Evolutionary conservation across 2,888 invertebrate genomes (phyloP).

Genomic region (Philonicus albiceps): DNA sequence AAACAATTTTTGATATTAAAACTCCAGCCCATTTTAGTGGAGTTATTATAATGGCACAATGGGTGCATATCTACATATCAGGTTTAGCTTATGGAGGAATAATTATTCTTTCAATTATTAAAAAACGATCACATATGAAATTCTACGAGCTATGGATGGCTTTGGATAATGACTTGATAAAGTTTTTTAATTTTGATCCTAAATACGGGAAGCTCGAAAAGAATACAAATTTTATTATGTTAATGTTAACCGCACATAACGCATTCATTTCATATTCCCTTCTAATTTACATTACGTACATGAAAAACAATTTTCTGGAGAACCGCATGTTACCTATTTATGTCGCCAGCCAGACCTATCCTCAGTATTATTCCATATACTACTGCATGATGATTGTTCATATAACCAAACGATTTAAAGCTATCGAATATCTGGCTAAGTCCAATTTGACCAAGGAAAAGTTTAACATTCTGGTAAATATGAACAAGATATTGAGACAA

Average conservation of each 20-base stretch:
- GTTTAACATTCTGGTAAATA: background rate
- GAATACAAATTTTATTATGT: background rate
- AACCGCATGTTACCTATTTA: background rate
- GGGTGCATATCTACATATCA: background rate
- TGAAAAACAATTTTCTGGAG: background rate
- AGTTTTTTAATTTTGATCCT: background rate
- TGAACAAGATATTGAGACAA: background rate
- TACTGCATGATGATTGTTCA: background rate
- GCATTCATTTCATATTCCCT: background rate
- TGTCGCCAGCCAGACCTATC: background rate
- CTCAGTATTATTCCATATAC: background rate
- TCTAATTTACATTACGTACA: background rate
- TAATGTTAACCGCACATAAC: background rate
- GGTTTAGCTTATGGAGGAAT: background rate
- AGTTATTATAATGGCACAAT: background rate
- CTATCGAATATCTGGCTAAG: background rate
- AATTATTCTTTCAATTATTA: background rate
- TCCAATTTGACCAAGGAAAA: background rate
- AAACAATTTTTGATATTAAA: background rate
- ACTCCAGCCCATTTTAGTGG: background rate
- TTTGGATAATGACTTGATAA: background rate
- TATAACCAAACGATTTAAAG: background rate
- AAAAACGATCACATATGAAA: background rate
- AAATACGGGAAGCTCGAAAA: background rate
- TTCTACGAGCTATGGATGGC: background rate